Evolutionary conservation across 1,140 invertebrate species (phyloP), one percentile per base, ranked within the genome.

Genomic region (Bombus haemorrhoidalis): DNA sequence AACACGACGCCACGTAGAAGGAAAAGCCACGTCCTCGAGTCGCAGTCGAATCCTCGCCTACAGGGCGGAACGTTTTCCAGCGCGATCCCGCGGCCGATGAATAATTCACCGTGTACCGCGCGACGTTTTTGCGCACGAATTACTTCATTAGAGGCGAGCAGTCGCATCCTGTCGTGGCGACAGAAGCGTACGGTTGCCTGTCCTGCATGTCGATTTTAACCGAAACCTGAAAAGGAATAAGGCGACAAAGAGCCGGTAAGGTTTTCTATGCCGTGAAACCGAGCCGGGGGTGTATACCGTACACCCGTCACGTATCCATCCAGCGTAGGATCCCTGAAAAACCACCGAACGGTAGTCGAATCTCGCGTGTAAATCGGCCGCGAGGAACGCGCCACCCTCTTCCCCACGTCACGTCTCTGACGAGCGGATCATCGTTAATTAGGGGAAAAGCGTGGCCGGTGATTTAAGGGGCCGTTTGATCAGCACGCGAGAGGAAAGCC

Each of bases 111-210:
- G 41, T 87, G 89, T 81, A 78, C 72, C 69, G 77, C 87, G 84
- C 83, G 86, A 90, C 90, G 91, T 92, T 92, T 92, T 92, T 92
- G 92, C 91, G 89, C 92, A 93, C 89, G 86, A 93, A 93, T 93
- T 93, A 92, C 92, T 92, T 93, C 89, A 91, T 93, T 92, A 93
- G 85, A 75, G 79, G 53, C 82, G 85, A 71, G 83, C 83, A 41
- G 66, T 71, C 86, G 83, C 83, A 81, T 86, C 83, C 83, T 86
- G 83, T 83, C 77, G 57, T 64, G 68, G 59, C 83, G 74, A 68
- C 69, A 25, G 41, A n/a, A 78, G 39, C 75, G 10, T n/a, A 62
- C 18, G n/a, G 62, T 34, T 82, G 80, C 83, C 88, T 89, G 91
- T 76, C 86, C 83, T 87, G 92, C 92, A 93, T 92, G 86, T 91